Evolutionary conservation across 1,140 invertebrate genomes (phyloP), one percentile per base, ranked within the genome.

Genomic region (Bombyx mandarina): DNA sequence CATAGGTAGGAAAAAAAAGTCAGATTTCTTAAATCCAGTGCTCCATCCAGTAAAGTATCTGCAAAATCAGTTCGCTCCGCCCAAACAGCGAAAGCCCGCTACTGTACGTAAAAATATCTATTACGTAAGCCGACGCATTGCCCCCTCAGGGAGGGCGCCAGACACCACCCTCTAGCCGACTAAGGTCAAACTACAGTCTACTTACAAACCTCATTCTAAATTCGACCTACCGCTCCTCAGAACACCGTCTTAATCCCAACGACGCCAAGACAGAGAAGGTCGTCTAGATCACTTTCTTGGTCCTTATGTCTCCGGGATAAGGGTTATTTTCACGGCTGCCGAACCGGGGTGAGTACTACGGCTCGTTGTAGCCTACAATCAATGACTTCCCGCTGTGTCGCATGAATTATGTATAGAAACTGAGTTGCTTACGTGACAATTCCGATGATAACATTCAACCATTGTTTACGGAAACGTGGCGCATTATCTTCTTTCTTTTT

Each of bases 391-490:
- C 69, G 66, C 67, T 61, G 67, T 61, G 67, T 60, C 58, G 54
- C 63, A 76, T 77, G 67, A 79, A 77, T 79, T 70, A 77, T 75
- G 72, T 75, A 79, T 74, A 58, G 60, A 57, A 59, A 52, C 54
- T 56, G 56, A 60, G 60, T 63, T 61, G 57, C 64, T 69, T 61
- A 65, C 54, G 58, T 60, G 62, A 63, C 61, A 56, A 49, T 60
- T 62, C 67, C 61, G 63, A 71, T 69, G 63, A 58, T 69, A 69
- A 66, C 26, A 35, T 35, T 5, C 26, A 35, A 35, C 26, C 2
- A 35, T 35, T 35, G 26, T 35, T 35, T 35, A 35, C 26, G 26
- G 26, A 35, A 35, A 35, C 26, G 26, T 35, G 26, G 4, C 26
- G 26, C 26, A 35, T 35, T 35, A 35, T 35, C 4, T 35, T 35